These are phyloP conservation scores for Martes flavigula DNA, from an alignment of 2,797 vertebrate genomes.

Conservation along the genomic window DNA sequence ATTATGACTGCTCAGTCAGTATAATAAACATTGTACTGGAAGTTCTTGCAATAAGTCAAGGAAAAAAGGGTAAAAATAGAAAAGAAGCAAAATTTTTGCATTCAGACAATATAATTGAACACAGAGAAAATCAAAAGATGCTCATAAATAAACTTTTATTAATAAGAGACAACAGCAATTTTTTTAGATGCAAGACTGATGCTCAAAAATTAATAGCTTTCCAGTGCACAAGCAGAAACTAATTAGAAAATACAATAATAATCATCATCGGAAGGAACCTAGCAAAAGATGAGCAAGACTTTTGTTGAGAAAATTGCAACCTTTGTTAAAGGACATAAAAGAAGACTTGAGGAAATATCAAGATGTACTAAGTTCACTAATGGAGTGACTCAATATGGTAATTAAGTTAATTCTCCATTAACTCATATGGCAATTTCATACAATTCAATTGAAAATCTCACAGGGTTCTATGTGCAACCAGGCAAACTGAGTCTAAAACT, in stretches of 20 bases:
- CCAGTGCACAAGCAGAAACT: not conserved
- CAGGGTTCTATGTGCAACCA: not conserved
- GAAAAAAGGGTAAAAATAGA: not conserved
- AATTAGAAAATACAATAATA: conserved; percentile 43
- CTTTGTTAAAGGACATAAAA: conserved; percentile 32
- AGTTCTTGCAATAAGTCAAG: not conserved
- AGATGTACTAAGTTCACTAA: not conserved
- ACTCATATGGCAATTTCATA: not conserved
- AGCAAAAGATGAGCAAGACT: not conserved
- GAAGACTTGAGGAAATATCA: not conserved
- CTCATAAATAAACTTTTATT: not conserved
- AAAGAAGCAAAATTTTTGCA: not conserved
- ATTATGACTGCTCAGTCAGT: not conserved
- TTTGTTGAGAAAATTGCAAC: conserved; percentile 15
- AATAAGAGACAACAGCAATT: not conserved
- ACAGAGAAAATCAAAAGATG: conserved; percentile 1
- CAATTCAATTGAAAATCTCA: not conserved
- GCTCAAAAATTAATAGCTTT: conserved; percentile 38
- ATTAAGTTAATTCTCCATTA: conserved; percentile 14
- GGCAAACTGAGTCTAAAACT: not conserved
- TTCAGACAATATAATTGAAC: not conserved
- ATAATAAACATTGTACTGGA: not conserved
- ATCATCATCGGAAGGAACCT: not conserved
- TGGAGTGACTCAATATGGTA: not conserved
- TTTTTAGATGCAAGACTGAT: not conserved